A percentile compares a stretch with the other conserved stretches of the same genome.
Conservation (phyloP, 2,113 vertebrate genomes). For the Bos javanicus region DNA sequence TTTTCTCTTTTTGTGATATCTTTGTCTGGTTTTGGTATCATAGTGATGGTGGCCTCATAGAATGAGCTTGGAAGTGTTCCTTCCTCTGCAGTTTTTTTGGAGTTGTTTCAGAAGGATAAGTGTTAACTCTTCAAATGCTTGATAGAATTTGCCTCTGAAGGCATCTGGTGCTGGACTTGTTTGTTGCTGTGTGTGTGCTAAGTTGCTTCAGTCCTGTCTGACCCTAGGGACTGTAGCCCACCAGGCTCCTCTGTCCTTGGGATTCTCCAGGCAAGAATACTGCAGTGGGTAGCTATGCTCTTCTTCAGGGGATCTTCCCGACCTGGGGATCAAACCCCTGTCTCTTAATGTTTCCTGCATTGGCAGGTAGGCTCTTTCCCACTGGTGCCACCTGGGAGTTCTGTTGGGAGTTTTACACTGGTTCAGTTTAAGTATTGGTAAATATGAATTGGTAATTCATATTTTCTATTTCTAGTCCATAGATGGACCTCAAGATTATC, state of each 20-base stretch:
- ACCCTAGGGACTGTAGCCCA: neutral
- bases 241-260: neutral
- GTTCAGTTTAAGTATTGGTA: neutral
- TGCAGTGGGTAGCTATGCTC: neutral
- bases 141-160: neutral
- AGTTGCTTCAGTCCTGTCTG: neutral
- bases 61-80: neutral
- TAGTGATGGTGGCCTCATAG: neutral
- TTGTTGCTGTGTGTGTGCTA: neutral
- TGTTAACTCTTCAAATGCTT: neutral
- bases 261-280: neutral
- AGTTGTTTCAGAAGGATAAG: neutral
- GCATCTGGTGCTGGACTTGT: neutral
- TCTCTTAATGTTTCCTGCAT: neutral
- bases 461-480: neutral
- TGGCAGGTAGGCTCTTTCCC: neutral
- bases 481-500: neutral
- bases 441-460: neutral
- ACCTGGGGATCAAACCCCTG: neutral
- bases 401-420: neutral
- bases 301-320: neutral
- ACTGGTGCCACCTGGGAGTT: neutral
- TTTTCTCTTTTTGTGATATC: neutral
- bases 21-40: neutral
- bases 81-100: neutral